Percentiles rank a stretch among this genome's conserved stretches.
Conservation (phyloP, 2,113 vertebrate genomes). For the Laterallus jamaicensis region DNA sequence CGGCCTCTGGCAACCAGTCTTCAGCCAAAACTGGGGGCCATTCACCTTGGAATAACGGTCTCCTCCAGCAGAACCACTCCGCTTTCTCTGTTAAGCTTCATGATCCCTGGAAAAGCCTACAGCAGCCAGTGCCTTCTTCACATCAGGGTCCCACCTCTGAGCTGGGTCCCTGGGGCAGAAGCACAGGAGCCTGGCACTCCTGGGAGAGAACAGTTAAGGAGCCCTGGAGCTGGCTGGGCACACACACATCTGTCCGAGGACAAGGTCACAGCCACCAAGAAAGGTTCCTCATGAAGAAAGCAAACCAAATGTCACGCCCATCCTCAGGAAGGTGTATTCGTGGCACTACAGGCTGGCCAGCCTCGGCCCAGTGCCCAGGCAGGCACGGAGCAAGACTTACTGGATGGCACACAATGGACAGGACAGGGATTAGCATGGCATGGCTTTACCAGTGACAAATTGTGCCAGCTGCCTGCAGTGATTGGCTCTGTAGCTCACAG, state of each 20-base stretch:
- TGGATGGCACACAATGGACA: neutral
- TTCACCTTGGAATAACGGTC: fast-evolving
- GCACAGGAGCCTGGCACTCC: neutral
- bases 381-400: neutral
- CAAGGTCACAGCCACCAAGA: neutral
- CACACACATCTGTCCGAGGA: neutral
- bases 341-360: neutral
- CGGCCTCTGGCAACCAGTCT: neutral
- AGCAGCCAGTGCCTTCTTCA: neutral
- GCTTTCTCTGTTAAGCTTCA: neutral
- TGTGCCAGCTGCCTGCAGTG: neutral
- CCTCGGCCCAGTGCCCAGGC: fast-evolving
- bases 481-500: neutral
- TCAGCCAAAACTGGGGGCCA: neutral
- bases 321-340: neutral
- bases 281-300: neutral
- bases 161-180: neutral
- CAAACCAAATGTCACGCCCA: neutral
- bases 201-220: neutral
- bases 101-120: neutral
- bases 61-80: neutral
- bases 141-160: neutral
- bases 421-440: neutral
- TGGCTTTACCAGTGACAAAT: neutral
- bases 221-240: neutral